These are phyloP conservation scores for Platysteira castanea DNA, from an alignment of 2,113 vertebrate genomes.

Conservation along the genomic window DNA sequence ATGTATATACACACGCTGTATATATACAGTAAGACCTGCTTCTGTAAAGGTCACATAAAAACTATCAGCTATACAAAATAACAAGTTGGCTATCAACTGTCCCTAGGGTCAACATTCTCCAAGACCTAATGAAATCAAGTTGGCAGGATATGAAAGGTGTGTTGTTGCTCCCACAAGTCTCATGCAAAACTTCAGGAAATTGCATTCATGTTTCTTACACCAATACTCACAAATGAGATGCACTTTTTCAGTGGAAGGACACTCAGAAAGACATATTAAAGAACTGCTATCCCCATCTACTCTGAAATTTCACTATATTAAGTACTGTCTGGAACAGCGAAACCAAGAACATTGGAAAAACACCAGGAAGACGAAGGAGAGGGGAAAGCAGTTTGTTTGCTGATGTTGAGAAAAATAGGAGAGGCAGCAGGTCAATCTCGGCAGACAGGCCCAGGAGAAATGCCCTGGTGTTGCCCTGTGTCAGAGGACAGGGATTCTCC, in stretches of 20 bases:
- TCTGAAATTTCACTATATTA: neutral
- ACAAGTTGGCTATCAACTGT: neutral
- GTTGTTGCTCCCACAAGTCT: slow-evolving; percentile 1
- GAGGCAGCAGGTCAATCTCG: neutral
- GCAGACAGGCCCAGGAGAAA: neutral
- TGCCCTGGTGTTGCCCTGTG: neutral
- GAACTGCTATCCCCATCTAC: neutral
- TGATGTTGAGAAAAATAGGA: neutral
- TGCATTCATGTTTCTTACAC: slow-evolving; percentile 36
- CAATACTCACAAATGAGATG: neutral
- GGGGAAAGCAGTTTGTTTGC: neutral
- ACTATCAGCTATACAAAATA: neutral
- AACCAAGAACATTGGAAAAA: slow-evolving; percentile 5
- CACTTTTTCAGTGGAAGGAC: slow-evolving; percentile 6
- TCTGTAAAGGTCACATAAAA: neutral
- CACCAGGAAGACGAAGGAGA: neutral
- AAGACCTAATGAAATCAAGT: slow-evolving; percentile 26
- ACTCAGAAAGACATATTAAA: slow-evolving; percentile 3
- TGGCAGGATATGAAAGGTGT: slow-evolving; percentile 37
- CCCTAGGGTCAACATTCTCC: slow-evolving; percentile 1
- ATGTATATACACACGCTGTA: neutral
- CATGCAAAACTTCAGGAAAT: slow-evolving; percentile 59
- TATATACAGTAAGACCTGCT: neutral
- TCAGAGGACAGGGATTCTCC: neutral
- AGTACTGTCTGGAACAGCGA: neutral